These are phyloP conservation scores for Iguana delicatissima DNA, from an alignment of 2,797 vertebrate genomes.

Conservation along the genomic window DNA sequence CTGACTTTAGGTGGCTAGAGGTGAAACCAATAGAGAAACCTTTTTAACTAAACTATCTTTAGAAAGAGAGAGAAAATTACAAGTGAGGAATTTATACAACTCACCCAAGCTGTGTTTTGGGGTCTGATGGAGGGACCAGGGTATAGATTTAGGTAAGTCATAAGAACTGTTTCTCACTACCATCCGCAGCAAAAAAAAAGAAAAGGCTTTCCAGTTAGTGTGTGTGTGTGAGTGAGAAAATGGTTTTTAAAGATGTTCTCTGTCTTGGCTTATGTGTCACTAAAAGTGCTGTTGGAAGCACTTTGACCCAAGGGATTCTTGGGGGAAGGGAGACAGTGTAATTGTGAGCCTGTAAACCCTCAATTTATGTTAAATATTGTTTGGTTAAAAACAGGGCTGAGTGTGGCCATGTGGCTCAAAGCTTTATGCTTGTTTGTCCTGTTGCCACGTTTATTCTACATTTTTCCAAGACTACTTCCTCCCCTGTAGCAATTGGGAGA, in stretches of 20 bases:
- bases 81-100: neutral
- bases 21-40: neutral
- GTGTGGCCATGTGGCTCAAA: neutral
- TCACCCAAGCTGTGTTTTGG: too few relatives aligned
- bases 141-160: neutral
- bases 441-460: neutral
- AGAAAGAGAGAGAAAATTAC: neutral
- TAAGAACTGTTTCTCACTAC: neutral
- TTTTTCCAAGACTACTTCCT: neutral
- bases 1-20: neutral
- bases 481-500: neutral
- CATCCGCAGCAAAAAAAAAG: neutral
- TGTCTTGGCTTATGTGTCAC: neutral
- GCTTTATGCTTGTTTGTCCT: neutral
- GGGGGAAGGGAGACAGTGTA: neutral
- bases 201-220: too few relatives aligned
- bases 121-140: neutral
- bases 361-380: slow-evolving; percentile 15
- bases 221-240: too few relatives aligned
- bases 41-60: neutral
- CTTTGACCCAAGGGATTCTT: neutral
- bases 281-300: slow-evolving; percentile 4
- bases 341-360: slow-evolving; percentile 4
- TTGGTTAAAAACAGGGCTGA: neutral
- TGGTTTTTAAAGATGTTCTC: neutral